Evolutionary conservation across 2,888 invertebrate species (phyloP).

Genomic region (Pyrrhosoma nymphula): DNA sequence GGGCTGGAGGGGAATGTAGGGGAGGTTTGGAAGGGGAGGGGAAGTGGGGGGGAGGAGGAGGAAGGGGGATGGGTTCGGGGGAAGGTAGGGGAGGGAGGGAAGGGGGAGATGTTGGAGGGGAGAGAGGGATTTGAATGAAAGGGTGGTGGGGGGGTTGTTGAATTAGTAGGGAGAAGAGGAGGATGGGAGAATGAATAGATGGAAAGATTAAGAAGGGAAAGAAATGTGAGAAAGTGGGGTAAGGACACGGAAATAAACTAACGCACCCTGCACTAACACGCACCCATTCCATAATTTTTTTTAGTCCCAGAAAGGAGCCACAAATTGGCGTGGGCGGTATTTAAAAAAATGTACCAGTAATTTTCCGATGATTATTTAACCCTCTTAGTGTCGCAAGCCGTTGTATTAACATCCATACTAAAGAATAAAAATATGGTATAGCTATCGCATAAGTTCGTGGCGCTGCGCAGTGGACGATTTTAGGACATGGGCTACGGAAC

Average conservation of each 20-base stretch:
- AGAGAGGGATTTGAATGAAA: not conserved
- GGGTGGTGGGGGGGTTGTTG: not conserved
- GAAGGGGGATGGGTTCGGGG: not conserved
- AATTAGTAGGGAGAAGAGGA: not conserved
- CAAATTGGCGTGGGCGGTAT: too few species aligned
- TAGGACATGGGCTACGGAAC: too few species aligned
- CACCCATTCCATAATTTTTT: not conserved
- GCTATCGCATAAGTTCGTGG: too few species aligned
- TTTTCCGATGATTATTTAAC: too few species aligned
- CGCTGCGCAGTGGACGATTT: too few species aligned
- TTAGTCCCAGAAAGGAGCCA: too few species aligned
- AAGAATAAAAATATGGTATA: too few species aligned
- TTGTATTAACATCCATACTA: too few species aligned
- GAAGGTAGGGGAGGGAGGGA: constrained; percentile 1
- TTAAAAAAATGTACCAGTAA: too few species aligned
- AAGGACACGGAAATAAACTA: not conserved
- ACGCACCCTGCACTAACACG: not conserved
- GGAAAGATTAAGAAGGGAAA: constrained; percentile 7
- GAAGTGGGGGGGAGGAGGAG: constrained; percentile 2
- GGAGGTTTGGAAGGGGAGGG: constrained; percentile 37
- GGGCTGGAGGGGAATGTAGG: not conserved
- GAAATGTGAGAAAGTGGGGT: not conserved
- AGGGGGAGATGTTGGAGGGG: not conserved
- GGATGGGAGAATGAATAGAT: not conserved
- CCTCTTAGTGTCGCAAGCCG: too few species aligned